These are phyloP conservation scores for Australoheros facetus DNA, from an alignment of 2,797 vertebrate genomes.

Conservation along the genomic window DNA sequence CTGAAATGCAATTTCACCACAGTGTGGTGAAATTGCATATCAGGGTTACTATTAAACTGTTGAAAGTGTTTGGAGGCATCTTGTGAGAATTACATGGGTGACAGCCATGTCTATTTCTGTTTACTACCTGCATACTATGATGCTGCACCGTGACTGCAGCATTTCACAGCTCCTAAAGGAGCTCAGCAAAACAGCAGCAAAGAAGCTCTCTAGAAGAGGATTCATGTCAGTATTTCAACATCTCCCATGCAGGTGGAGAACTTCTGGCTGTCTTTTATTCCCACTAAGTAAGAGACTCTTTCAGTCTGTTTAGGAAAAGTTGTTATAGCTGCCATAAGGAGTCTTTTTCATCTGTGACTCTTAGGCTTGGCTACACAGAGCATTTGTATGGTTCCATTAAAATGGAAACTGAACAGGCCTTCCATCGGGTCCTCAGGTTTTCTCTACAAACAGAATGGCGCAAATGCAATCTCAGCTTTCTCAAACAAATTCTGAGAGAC, in stretches of 20 bases:
- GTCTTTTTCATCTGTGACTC: constrained; percentile 21
- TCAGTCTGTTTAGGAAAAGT: constrained; percentile 16
- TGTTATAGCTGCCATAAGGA: constrained; percentile 13
- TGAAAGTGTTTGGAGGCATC: constrained; percentile 31
- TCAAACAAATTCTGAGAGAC: constrained; percentile 48
- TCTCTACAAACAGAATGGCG: constrained; percentile 45
- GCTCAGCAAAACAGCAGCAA: constrained; percentile 44
- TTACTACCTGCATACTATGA: constrained; percentile 31
- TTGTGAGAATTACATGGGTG: constrained; percentile 35
- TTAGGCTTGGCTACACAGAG: constrained; percentile 35
- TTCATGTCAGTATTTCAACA: constrained; percentile 49
- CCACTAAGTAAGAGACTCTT: constrained; percentile 32
- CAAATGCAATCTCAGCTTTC: constrained; percentile 63
- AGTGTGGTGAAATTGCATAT: background rate
- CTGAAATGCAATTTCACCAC: background rate
- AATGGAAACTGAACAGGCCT: constrained; percentile 63
- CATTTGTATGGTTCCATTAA: constrained; percentile 53
- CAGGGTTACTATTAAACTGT: background rate
- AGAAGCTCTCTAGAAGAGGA: constrained; percentile 43
- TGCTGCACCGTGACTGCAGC: constrained; percentile 45
- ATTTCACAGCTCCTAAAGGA: constrained; percentile 55
- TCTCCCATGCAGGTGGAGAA: constrained; percentile 31
- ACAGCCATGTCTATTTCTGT: constrained; percentile 52
- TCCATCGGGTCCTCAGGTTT: constrained; percentile 46
- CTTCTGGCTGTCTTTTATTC: constrained; percentile 30